These are phyloP conservation scores for Cryptophagus acutangulus DNA, from an alignment of 2,888 invertebrate genomes.

Conservation along the genomic window DNA sequence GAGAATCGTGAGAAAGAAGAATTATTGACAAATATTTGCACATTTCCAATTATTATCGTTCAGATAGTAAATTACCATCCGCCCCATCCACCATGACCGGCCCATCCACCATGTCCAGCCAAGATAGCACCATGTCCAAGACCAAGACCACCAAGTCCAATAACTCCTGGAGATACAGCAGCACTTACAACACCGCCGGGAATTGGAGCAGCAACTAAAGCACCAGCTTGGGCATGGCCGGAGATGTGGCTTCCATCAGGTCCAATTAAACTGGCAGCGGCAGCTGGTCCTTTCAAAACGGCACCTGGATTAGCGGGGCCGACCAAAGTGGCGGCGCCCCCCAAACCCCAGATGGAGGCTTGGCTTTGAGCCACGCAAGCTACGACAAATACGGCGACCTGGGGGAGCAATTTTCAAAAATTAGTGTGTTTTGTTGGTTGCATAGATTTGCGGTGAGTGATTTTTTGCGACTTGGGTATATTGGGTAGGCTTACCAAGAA, in stretches of 20 bases:
- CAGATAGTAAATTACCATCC: no score
- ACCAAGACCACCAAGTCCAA: constrained; percentile 16
- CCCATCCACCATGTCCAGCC: background rate
- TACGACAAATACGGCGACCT: constrained; percentile 30
- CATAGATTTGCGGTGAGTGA: background rate
- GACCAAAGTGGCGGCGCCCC: constrained; percentile 24
- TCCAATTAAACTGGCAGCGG: constrained; percentile 34
- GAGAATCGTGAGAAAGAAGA: no score
- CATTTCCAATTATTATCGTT: no score
- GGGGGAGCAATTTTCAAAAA: background rate
- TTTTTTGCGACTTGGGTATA: no score
- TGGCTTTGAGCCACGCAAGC: constrained; percentile 32
- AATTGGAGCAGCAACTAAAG: constrained; percentile 42
- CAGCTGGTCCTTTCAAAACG: constrained; percentile 36
- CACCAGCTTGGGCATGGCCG: constrained; percentile 46
- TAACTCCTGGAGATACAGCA: constrained; percentile 37
- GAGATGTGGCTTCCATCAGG: constrained; percentile 48
- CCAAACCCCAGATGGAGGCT: constrained; percentile 34
- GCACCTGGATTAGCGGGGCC: constrained; percentile 40
- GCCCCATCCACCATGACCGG: no score
- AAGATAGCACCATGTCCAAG: constrained; percentile 3
- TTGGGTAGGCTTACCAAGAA: constrained; percentile 36
- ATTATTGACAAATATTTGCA: no score
- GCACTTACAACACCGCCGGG: constrained; percentile 39
- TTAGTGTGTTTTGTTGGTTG: background rate